phyloP scores from a whole-genome alignment of 2,888 invertebrate genomes.

The Helleia helle region DNA sequence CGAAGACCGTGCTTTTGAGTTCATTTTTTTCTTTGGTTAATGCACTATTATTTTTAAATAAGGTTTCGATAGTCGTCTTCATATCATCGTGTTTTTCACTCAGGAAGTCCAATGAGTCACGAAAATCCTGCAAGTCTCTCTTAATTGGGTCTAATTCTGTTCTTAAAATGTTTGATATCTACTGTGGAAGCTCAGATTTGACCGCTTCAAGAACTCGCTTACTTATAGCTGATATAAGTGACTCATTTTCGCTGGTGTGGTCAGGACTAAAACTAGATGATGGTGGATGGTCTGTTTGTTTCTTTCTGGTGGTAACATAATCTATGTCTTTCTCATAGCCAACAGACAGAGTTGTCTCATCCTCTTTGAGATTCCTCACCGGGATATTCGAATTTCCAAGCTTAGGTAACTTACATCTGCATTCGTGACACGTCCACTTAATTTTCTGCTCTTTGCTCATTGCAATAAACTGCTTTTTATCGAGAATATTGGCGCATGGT shows the following conservation, averaged over 20 bases:
- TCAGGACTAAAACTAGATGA: no score
- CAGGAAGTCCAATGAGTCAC: constrained; percentile 2
- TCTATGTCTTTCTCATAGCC: no score
- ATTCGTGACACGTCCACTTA: no score
- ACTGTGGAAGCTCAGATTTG: not conserved
- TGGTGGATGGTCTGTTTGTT: no score
- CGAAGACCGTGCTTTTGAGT: not conserved
- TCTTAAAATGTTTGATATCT: not conserved
- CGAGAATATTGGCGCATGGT: constrained; percentile 1
- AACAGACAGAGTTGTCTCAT: no score
- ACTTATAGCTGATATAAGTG: not conserved
- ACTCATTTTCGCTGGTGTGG: not conserved
- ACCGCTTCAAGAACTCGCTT: not conserved
- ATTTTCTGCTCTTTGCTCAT: no score
- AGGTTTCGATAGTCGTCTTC: not conserved
- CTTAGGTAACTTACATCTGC: no score
- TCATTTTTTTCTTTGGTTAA: not conserved
- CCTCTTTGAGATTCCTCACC: no score
- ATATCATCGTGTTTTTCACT: not conserved
- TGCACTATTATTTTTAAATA: not conserved
- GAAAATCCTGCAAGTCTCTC: not conserved
- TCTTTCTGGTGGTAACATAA: no score
- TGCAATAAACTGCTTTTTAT: no score
- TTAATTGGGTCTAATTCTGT: not conserved
- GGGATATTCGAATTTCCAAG: no score